Conservation (phyloP, 2,888 invertebrate genomes). For the Nipponacmea schrenckii region DNA sequence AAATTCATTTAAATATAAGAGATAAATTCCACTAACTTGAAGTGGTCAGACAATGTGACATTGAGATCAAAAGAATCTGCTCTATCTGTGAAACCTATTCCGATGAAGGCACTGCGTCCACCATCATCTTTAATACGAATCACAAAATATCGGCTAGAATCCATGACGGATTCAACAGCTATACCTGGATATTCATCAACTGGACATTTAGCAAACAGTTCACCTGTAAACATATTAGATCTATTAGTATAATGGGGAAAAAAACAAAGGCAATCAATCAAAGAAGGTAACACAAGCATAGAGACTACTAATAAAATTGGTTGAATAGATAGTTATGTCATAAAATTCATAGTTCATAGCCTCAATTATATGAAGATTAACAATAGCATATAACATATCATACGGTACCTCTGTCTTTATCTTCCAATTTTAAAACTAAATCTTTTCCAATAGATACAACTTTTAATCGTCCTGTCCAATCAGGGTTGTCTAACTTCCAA, state of each 20-base stretch:
- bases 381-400: no score
- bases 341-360: no score
- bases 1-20: no score
- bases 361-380: no score
- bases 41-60: slow-evolving; percentile 97
- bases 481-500: slow-evolving; percentile 98
- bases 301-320: not conserved
- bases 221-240: slow-evolving; percentile 69
- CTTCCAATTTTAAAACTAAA: slow-evolving; percentile 92
- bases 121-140: slow-evolving; percentile 93
- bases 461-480: slow-evolving; percentile 97
- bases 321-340: no score
- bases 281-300: not conserved
- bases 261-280: not conserved
- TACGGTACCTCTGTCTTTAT: slow-evolving; percentile 90
- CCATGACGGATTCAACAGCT: slow-evolving; percentile 94
- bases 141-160: slow-evolving; percentile 98
- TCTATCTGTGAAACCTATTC: slow-evolving; percentile 95
- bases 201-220: slow-evolving; percentile 94
- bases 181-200: slow-evolving; percentile 95
- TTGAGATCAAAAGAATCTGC: slow-evolving; percentile 99
- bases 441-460: slow-evolving; percentile 89
- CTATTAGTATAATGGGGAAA: not conserved
- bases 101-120: slow-evolving; percentile 87
- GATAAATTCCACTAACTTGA: slow-evolving; percentile 74